Evolutionary conservation across 2,797 vertebrate species (phyloP).

Genomic region (Siniperca undulata): DNA sequence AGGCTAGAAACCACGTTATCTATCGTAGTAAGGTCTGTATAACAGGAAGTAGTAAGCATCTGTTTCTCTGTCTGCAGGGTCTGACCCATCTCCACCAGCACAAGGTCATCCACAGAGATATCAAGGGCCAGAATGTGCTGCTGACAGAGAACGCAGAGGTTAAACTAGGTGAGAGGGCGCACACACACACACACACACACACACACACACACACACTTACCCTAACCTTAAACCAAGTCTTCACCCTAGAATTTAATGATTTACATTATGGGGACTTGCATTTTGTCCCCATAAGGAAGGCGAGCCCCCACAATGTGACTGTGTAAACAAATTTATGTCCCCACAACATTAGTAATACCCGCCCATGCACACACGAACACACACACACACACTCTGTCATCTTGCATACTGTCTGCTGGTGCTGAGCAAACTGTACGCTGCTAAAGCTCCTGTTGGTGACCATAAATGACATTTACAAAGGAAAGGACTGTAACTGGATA

Average conservation of each 20-base stretch:
- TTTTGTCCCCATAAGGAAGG: no score
- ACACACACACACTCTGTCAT: not conserved
- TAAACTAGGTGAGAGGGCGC: slow-evolving; percentile 89
- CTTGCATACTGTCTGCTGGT: not conserved
- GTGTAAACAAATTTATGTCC: no score
- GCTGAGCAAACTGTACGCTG: not conserved
- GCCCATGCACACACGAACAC: no score
- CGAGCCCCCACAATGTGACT: no score
- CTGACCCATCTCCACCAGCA: slow-evolving; percentile 98
- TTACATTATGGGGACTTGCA: no score
- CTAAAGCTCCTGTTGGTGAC: not conserved
- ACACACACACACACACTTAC: slow-evolving; percentile 3
- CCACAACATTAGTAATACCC: no score
- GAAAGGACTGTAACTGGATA: no score
- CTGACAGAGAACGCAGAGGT: slow-evolving; percentile 98
- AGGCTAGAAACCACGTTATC: rapidly evolving
- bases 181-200: not conserved
- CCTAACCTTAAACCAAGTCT: no score
- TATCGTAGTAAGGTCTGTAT: rapidly evolving
- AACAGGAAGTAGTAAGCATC: not conserved
- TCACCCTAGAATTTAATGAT: no score
- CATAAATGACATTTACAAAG: not conserved
- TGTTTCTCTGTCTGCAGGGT: slow-evolving; percentile 83
- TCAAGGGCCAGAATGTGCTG: slow-evolving; percentile 97
- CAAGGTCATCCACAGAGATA: slow-evolving; percentile 98